Evolutionary conservation across 2,888 invertebrate species (phyloP).

Genomic region (Aphrophora alni): DNA sequence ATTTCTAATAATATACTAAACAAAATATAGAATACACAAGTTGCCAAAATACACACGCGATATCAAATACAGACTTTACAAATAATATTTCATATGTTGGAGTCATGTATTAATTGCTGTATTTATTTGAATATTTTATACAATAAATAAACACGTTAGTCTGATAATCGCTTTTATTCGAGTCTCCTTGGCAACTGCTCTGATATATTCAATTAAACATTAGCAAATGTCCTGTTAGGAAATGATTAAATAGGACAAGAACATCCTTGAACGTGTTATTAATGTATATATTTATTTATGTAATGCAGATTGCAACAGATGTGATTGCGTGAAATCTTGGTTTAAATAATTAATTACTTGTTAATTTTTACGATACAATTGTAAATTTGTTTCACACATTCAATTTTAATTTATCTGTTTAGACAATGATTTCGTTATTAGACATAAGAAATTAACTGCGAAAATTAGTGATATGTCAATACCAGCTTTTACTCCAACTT

Average conservation of each 20-base stretch:
- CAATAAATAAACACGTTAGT: not conserved
- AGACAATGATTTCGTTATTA: no score
- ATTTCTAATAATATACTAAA: no score
- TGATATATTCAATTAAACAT: not conserved
- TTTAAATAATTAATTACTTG: no score
- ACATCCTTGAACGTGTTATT: not conserved
- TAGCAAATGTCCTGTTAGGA: not conserved
- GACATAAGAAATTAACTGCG: no score
- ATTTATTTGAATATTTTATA: constrained; percentile 2
- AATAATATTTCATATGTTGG: not conserved
- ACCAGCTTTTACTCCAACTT: no score
- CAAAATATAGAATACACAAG: no score
- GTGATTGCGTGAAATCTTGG: not conserved
- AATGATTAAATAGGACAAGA: not conserved
- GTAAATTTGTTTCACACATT: no score
- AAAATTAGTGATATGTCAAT: no score
- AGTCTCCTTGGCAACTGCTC: not conserved
- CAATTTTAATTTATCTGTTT: no score
- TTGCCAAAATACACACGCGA: no score
- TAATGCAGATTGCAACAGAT: not conserved
- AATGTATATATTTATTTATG: not conserved
- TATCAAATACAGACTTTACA: no score
- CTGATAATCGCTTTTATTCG: not conserved
- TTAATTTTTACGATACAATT: no score
- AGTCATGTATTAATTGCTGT: not conserved